Conservation (phyloP, 2,888 invertebrate species). For the Lycophotia porphyrea region DNA sequence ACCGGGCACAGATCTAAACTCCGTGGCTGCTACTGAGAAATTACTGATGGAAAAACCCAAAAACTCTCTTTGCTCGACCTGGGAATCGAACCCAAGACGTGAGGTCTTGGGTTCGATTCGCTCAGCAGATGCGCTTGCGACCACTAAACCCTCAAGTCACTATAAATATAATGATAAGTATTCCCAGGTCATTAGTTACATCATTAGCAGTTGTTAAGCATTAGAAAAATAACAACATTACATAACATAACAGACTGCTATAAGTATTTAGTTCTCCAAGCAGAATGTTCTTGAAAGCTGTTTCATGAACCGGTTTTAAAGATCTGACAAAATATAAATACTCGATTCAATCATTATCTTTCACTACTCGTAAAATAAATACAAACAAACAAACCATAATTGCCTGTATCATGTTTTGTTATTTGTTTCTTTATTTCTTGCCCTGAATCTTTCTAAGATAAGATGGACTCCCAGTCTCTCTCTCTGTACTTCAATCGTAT, state of each 20-base stretch:
- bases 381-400: background rate
- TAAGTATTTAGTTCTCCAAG: background rate
- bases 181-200: background rate
- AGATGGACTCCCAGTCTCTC: background rate
- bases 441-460: background rate
- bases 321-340: constrained; percentile 4
- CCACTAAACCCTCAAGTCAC: too few relatives aligned
- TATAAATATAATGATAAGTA: background rate
- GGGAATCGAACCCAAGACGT: too few relatives aligned
- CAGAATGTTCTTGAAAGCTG: constrained; percentile 13
- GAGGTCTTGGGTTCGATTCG: too few relatives aligned
- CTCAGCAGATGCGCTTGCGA: too few relatives aligned
- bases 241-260: background rate
- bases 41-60: too few relatives aligned
- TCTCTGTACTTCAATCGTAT: background rate
- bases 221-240: background rate
- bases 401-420: background rate
- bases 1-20: too few relatives aligned
- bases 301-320: constrained; percentile 31
- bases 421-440: background rate
- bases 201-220: background rate
- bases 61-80: too few relatives aligned
- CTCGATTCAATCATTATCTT: constrained; percentile 6
- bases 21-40: too few relatives aligned
- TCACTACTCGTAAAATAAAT: background rate